These are phyloP conservation scores for Netelia virgata DNA, from an alignment of 2,888 invertebrate genomes.

Conservation along the genomic window DNA sequence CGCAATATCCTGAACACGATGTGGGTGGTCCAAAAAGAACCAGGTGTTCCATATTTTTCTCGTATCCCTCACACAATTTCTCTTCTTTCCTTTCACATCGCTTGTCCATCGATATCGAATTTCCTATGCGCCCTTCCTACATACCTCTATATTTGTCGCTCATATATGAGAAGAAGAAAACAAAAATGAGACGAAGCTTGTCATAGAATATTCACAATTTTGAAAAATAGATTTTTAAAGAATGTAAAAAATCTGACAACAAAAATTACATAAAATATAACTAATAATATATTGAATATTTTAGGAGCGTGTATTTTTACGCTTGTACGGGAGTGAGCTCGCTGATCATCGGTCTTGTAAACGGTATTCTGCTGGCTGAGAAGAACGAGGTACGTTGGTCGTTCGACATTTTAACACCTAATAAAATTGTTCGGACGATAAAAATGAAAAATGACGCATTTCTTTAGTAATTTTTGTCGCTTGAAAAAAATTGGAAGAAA, in stretches of 20 bases:
- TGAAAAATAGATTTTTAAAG: neutral
- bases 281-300: constrained; percentile 59
- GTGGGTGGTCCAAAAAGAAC: neutral
- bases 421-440: neutral
- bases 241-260: neutral
- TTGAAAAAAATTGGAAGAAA: constrained; percentile 11
- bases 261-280: constrained; percentile 5
- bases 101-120: constrained; percentile 23
- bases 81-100: neutral
- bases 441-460: neutral
- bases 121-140: neutral
- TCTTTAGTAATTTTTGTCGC: neutral
- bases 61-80: neutral
- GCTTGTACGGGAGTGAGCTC: constrained; percentile 80
- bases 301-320: constrained; percentile 82
- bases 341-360: constrained; percentile 79
- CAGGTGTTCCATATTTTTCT: constrained; percentile 17
- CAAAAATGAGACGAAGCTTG: neutral
- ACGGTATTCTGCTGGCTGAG: constrained; percentile 84
- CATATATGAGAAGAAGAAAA: neutral
- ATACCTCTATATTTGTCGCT: neutral
- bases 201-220: too few relatives aligned
- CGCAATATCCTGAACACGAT: constrained; percentile 19
- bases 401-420: neutral
- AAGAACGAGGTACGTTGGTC: constrained; percentile 82